Evolutionary conservation across 2,113 vertebrate genomes (phyloP), one percentile per base, ranked within the genome.

Genomic region (Cephalopholis sonnerati): DNA sequence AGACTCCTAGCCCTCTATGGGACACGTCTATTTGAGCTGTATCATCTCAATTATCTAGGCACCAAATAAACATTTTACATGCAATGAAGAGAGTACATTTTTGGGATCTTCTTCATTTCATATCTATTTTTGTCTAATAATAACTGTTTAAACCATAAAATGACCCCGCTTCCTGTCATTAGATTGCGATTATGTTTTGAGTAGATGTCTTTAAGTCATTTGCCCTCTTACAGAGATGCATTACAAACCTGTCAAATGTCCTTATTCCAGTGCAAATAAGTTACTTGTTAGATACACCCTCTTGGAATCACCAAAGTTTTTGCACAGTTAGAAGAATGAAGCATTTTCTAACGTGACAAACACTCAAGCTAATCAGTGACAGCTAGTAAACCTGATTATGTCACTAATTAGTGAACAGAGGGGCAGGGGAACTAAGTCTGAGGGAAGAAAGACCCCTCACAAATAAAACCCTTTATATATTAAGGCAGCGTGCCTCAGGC

Each of bases 341-440:
- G 61, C 4, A 2, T 24, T 74, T 27, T 32, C 22, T 76, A 41
- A 44, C 46, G 50, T 63, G 50, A 62, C 5, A 44, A 29, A 65
- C 41, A 55, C 48, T 64, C 46, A 27, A 25, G 6, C 46, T 65
- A 36, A 70, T 74, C 16, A 64, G 24, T 66, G 53, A 61, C 25
- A 72, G 46, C 74, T 44, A 73, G 25, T 64, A 66, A 79, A 68
- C 25, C n/a, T 79, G 57, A 88, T 84, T 81, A 79, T 82, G 71
- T 85, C 76, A 65, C 73, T 84, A 77, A 87, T 87, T 58, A 87
- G 68, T 70, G 67, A 79, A 80, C 69, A 68, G 76, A 77, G 22
- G 24, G 4, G 27, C 25, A 64, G 20, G 6, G 20, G 24, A 78
- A 78, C 20, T 77, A 53, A 81, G 32, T 72, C 63, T 50, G 27